These are phyloP conservation scores for Torymus aiolomorphi DNA, from an alignment of 2,888 invertebrate species.

Conservation along the genomic window DNA sequence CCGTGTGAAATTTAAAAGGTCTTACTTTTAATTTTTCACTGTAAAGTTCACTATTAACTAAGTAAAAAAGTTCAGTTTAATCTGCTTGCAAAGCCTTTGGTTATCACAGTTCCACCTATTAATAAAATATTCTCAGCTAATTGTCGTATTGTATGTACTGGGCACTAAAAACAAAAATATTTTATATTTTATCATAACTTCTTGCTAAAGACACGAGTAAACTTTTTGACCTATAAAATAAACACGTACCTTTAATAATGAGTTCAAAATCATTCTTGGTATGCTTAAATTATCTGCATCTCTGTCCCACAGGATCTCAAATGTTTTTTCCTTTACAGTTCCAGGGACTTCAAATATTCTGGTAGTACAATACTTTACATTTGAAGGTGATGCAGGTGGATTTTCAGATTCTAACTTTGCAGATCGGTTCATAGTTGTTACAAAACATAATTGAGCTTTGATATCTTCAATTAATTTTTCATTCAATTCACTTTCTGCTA, in stretches of 20 bases:
- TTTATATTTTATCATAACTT: constrained; percentile 21
- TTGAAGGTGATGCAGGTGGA: constrained; percentile 78
- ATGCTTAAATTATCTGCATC: constrained; percentile 90
- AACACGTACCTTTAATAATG: constrained; percentile 81
- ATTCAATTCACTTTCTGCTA: constrained; percentile 66
- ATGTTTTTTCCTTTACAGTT: constrained; percentile 85
- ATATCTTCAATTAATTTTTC: constrained; percentile 78
- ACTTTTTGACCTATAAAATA: too few relatives aligned
- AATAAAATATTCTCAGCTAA: constrained; percentile 91
- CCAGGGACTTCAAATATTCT: constrained; percentile 82
- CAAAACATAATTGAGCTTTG: constrained; percentile 90
- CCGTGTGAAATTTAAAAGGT: constrained; percentile 87
- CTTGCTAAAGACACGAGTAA: too few relatives aligned
- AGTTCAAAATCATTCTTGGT: constrained; percentile 89
- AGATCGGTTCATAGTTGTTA: constrained; percentile 85
- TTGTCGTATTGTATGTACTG: constrained; percentile 86
- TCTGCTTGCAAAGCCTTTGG: constrained; percentile 89
- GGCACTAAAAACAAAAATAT: constrained; percentile 78
- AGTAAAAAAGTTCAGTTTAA: constrained; percentile 86
- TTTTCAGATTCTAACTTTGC: constrained; percentile 76
- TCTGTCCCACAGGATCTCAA: constrained; percentile 90
- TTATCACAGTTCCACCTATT: constrained; percentile 90
- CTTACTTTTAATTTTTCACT: constrained; percentile 80
- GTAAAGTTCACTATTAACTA: constrained; percentile 81
- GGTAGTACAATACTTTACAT: constrained; percentile 82